Conservation (phyloP, 1,140 invertebrate species). For the Mycetomoellerius zeteki region DNA sequence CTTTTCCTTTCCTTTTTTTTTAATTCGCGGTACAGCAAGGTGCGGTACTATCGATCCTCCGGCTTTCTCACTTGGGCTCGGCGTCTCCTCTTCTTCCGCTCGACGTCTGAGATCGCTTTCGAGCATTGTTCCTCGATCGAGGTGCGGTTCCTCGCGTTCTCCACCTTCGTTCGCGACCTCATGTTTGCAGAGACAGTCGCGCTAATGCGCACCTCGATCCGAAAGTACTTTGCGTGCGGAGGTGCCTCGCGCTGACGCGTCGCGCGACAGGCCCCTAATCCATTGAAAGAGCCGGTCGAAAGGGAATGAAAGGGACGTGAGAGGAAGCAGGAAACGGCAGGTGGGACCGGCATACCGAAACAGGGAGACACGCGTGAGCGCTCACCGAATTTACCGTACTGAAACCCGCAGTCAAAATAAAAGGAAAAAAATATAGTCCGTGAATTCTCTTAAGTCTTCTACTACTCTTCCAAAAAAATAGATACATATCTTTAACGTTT, state of each 20-base stretch:
- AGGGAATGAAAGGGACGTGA: slow-evolving; percentile 63
- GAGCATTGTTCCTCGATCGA: slow-evolving; percentile 33
- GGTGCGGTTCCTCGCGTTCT: slow-evolving; percentile 4
- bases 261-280: slow-evolving; percentile 13
- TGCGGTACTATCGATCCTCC: not conserved
- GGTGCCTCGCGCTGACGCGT: not conserved
- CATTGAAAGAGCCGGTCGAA: slow-evolving; percentile 27
- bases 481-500: not conserved
- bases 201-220: not conserved
- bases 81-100: slow-evolving; percentile 20
- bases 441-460: not conserved
- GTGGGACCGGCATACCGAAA: slow-evolving; percentile 71
- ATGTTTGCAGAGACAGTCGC: not conserved
- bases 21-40: not conserved
- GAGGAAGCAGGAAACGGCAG: slow-evolving; percentile 76
- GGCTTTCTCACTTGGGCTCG: not conserved
- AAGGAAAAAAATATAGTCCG: not conserved
- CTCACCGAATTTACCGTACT: slow-evolving; percentile 25
- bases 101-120: slow-evolving; percentile 17
- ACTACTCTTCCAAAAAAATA: not conserved
- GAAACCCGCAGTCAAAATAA: slow-evolving; percentile 32
- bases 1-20: not conserved
- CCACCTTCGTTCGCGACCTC: not conserved
- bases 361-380: slow-evolving; percentile 73
- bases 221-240: slow-evolving; percentile 27